These are phyloP conservation scores for Lagenorhynchus albirostris DNA, from an alignment of 2,113 vertebrate genomes.

Conservation along the genomic window DNA sequence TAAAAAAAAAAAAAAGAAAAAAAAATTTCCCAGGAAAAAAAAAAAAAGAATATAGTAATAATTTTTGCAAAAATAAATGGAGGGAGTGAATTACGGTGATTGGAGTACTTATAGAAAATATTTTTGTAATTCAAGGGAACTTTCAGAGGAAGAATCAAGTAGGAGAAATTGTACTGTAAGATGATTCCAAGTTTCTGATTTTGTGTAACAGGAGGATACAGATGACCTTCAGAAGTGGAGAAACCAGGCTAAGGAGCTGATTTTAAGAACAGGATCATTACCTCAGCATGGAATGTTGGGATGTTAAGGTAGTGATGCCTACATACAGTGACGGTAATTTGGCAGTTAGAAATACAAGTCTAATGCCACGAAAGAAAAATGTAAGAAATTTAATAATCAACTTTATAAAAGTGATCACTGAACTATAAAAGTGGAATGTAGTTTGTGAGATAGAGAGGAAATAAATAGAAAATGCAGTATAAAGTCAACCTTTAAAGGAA, in stretches of 20 bases:
- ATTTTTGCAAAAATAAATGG: background rate
- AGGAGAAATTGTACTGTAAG: background rate
- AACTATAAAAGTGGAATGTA: background rate
- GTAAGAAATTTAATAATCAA: background rate
- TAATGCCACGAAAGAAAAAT: background rate
- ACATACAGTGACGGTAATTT: background rate
- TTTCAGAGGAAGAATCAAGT: background rate
- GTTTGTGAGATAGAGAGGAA: background rate
- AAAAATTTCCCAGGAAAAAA: no score
- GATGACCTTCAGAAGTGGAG: background rate
- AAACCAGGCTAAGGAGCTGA: background rate
- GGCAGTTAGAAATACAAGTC: background rate
- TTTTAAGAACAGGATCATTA: background rate
- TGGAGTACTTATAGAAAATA: background rate
- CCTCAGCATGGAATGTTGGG: no score
- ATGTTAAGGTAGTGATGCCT: background rate
- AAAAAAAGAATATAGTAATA: background rate
- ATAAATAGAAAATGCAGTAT: background rate
- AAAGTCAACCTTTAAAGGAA: background rate
- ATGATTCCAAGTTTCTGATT: slow-evolving; percentile 11
- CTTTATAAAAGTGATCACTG: background rate
- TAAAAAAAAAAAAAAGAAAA: no score
- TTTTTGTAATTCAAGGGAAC: background rate
- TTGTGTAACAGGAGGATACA: background rate
- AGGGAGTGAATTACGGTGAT: background rate